phyloP scores from a whole-genome alignment of 1,140 invertebrate species.

The Copidosoma floridanum region DNA sequence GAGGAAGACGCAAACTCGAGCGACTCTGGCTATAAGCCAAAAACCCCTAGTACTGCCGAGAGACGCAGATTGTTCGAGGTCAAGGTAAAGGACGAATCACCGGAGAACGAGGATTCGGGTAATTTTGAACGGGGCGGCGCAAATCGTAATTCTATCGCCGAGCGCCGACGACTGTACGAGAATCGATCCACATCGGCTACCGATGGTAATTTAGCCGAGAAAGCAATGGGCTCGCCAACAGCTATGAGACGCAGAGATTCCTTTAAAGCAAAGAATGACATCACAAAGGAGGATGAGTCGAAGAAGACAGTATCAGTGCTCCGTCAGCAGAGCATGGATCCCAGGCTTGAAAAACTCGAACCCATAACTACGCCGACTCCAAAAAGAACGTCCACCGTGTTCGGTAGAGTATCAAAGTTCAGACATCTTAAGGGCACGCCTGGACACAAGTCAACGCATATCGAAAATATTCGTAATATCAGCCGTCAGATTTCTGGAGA shows the following conservation, averaged over 20 bases:
- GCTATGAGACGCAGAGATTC: conserved; percentile 66
- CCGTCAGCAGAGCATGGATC: conserved; percentile 58
- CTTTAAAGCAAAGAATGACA: conserved; percentile 58
- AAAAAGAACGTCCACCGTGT: conserved; percentile 82
- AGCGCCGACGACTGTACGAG: conserved; percentile 74
- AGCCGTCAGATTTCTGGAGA: conserved; percentile 90
- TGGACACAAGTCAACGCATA: conserved; percentile 84
- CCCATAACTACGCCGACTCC: conserved; percentile 57
- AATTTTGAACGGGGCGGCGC: conserved; percentile 60
- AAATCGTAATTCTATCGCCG: conserved; percentile 73
- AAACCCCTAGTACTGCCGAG: conserved; percentile 74
- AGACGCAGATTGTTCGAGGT: conserved; percentile 68
- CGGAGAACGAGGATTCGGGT: conserved; percentile 50
- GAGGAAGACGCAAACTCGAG: conserved; percentile 63
- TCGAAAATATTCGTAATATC: conserved; percentile 89
- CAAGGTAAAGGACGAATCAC: conserved; percentile 53
- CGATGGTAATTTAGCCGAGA: conserved; percentile 62
- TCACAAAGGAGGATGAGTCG: conserved; percentile 59
- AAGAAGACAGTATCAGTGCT: conserved; percentile 58
- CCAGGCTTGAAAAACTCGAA: conserved; percentile 52
- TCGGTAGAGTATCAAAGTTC: conserved; percentile 89
- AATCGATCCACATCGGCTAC: conserved; percentile 63
- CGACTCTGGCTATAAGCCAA: conserved; percentile 66
- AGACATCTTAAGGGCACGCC: conserved; percentile 88
- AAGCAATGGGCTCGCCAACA: conserved; percentile 68